Conservation (phyloP, 2,113 vertebrate species). For the Stigmatopora argus region DNA sequence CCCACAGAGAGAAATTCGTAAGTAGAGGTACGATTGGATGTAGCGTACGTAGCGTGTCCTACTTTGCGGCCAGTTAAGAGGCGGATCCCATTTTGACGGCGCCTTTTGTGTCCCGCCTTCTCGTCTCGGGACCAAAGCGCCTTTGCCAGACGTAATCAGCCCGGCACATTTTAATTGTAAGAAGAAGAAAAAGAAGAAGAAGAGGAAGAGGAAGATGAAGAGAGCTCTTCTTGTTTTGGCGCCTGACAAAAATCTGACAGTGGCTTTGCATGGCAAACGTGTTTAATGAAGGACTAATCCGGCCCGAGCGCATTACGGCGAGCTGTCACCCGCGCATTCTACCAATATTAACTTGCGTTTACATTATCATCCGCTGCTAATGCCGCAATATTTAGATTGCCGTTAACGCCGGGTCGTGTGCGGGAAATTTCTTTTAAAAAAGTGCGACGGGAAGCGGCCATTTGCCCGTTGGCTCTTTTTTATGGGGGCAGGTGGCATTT, state of each 20-base stretch:
- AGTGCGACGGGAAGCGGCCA: constrained; percentile 62
- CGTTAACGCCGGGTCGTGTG: constrained; percentile 68
- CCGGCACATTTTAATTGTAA: constrained; percentile 68
- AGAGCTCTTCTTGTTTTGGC: constrained; percentile 47
- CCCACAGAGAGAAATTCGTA: too few relatives aligned
- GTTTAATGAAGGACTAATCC: constrained; percentile 78
- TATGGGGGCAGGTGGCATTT: too few relatives aligned
- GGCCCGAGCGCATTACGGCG: constrained; percentile 70
- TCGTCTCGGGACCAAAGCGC: constrained; percentile 65
- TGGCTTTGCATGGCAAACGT: constrained; percentile 78
- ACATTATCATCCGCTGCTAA: constrained; percentile 79
- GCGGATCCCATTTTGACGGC: constrained; percentile 34
- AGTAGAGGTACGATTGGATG: too few relatives aligned
- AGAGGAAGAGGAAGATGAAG: constrained; percentile 34
- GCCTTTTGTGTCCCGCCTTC: constrained; percentile 60
- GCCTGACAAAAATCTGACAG: constrained; percentile 76
- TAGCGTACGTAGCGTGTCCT: too few relatives aligned
- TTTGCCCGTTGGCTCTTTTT: constrained; percentile 64
- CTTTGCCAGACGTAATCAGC: constrained; percentile 59
- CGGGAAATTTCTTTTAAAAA: constrained; percentile 15
- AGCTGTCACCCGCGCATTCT: constrained; percentile 77
- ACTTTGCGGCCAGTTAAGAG: too few relatives aligned
- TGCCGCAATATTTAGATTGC: constrained; percentile 74
- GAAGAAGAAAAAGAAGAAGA: constrained; percentile 4
- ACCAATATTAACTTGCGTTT: constrained; percentile 78